phyloP scores from a whole-genome alignment of 1,140 invertebrate species.

The Neodiprion fabricii region DNA sequence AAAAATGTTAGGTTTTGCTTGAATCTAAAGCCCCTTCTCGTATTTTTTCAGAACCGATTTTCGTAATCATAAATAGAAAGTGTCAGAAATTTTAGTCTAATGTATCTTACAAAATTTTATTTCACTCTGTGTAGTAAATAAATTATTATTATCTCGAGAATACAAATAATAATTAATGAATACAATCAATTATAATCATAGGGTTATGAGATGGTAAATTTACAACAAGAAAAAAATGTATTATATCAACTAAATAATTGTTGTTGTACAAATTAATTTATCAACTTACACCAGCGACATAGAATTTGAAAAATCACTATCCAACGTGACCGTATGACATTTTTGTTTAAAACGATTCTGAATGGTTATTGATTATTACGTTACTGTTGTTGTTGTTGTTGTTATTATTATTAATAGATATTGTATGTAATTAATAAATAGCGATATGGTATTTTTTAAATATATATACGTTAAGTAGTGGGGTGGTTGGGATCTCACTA shows the following conservation, averaged over 20 bases:
- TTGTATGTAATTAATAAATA: not conserved
- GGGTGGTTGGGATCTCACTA: conserved; percentile 1
- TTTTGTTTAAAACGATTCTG: conserved; percentile 3
- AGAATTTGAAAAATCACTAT: not conserved
- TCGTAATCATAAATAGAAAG: too few relatives aligned
- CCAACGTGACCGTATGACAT: not conserved
- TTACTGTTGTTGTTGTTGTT: not conserved
- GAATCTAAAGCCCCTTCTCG: too few relatives aligned
- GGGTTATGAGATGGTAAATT: too few relatives aligned
- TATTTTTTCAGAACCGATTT: too few relatives aligned
- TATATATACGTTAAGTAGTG: not conserved
- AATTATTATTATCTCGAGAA: not conserved
- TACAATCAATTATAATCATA: not conserved
- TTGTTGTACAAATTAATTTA: not conserved
- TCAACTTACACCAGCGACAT: not conserved
- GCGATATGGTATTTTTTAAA: not conserved
- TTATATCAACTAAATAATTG: not conserved
- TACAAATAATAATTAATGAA: not conserved
- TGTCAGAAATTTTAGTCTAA: too few relatives aligned
- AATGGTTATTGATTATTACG: not conserved
- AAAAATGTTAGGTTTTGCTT: too few relatives aligned
- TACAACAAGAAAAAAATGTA: not conserved
- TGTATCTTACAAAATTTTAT: too few relatives aligned
- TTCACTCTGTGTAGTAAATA: too few relatives aligned
- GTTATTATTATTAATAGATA: not conserved